A percentile compares a stretch with the other conserved stretches of the same genome.
Evolutionary conservation across 2,797 vertebrate genomes (phyloP).

Genomic region (Catharus ustulatus): DNA sequence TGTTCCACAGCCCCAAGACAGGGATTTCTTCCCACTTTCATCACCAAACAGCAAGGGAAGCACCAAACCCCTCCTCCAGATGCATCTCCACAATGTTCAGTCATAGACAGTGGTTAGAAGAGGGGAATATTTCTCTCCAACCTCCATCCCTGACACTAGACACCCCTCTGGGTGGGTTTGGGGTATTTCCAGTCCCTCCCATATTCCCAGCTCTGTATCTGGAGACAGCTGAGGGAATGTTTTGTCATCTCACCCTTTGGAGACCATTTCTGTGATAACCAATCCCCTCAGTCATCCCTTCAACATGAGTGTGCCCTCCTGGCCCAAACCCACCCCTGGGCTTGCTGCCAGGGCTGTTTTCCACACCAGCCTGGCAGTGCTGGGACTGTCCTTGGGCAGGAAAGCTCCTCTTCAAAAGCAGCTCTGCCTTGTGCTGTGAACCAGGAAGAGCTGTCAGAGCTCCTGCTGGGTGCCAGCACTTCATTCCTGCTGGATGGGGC

Average conservation of each 20-base stretch:
- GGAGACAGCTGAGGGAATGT: neutral
- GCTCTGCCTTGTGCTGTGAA: neutral
- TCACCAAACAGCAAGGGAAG: neutral
- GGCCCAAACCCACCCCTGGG: neutral
- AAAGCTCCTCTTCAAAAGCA: neutral
- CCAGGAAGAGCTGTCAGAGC: neutral
- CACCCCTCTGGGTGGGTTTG: neutral
- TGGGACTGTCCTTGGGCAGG: accelerated
- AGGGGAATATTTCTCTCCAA: neutral
- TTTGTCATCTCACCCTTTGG: neutral
- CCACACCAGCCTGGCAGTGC: neutral
- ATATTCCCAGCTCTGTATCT: neutral
- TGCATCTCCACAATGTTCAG: neutral
- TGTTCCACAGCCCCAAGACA: accelerated
- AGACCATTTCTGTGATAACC: neutral
- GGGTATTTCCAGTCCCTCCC: neutral
- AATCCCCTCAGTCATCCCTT: neutral
- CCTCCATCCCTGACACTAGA: neutral
- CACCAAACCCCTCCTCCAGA: accelerated
- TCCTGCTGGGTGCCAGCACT: neutral
- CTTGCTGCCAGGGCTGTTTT: neutral
- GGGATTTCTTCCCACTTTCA: neutral
- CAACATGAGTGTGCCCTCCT: accelerated
- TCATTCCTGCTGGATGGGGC: neutral
- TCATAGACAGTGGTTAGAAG: neutral